These are phyloP conservation scores for Cecropterus lyciades DNA, from an alignment of 1,140 invertebrate species.

Conservation along the genomic window DNA sequence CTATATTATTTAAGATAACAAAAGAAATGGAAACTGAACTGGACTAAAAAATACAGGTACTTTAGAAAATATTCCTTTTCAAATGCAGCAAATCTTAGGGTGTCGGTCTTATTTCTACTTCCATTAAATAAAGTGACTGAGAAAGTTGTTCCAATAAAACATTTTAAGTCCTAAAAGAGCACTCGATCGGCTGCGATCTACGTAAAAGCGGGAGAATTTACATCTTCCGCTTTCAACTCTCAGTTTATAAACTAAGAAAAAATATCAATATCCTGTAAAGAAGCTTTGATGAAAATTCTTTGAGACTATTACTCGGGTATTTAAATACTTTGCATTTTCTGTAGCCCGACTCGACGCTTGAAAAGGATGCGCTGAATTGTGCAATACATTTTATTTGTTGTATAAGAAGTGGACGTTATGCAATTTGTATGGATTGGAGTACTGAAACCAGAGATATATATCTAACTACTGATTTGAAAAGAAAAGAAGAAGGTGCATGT, in stretches of 20 bases:
- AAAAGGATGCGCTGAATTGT: conserved; percentile 13
- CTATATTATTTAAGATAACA: too few species aligned
- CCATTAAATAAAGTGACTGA: conserved; percentile 23
- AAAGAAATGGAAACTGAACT: too few species aligned
- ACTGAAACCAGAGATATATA: not conserved
- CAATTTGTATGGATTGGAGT: conserved; percentile 17
- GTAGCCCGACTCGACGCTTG: conserved; percentile 4
- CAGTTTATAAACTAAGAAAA: conserved; percentile 16
- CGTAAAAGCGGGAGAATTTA: conserved; percentile 18
- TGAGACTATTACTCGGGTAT: conserved; percentile 1
- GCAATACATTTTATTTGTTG: conserved; percentile 31
- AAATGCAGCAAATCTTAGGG: conserved; percentile 5
- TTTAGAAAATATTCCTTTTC: not conserved
- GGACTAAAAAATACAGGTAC: too few species aligned
- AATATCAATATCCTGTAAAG: conserved; percentile 12
- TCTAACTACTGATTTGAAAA: not conserved
- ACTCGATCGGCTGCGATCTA: conserved; percentile 13
- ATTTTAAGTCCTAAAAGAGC: conserved; percentile 18
- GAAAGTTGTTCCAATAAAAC: conserved; percentile 25
- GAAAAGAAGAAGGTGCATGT: too few species aligned
- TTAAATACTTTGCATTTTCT: conserved; percentile 22
- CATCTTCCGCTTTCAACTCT: conserved; percentile 15
- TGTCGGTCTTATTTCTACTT: not conserved
- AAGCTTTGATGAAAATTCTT: conserved; percentile 31
- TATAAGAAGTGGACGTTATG: conserved; percentile 19